A percentile compares a stretch with the other conserved stretches of the same genome.
Conservation (phyloP, 2,113 vertebrate species). For the Amblyornis subalaris region DNA sequence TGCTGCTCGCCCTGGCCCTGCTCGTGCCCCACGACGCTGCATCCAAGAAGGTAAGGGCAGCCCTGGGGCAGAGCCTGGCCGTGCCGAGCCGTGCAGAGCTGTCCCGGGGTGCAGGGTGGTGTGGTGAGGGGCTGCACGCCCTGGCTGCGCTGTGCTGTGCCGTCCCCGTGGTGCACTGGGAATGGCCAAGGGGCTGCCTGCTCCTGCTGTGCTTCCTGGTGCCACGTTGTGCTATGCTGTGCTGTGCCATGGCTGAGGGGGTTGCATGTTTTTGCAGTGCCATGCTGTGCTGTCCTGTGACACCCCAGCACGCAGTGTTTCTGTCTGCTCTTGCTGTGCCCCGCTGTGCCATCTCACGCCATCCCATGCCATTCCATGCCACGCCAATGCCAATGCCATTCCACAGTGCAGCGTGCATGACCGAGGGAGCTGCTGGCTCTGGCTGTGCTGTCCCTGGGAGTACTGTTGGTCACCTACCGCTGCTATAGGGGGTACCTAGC, state of each 20-base stretch:
- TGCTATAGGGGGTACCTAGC: rapidly evolving
- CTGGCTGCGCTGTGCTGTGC: neutral
- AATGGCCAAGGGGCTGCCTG: neutral
- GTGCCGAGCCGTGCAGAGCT: rapidly evolving
- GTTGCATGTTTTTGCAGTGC: neutral
- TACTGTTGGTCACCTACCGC: rapidly evolving
- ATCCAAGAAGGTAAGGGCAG: neutral
- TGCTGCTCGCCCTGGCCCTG: neutral
- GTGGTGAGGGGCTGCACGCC: rapidly evolving
- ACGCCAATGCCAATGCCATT: rapidly evolving
- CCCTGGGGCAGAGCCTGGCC: rapidly evolving
- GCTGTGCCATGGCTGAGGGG: neutral
- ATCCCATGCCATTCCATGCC: neutral
- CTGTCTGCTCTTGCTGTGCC: neutral
- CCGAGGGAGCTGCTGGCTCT: neutral
- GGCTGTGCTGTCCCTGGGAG: neutral
- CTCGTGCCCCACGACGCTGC: rapidly evolving
- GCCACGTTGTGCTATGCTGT: rapidly evolving
- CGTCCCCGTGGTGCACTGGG: neutral
- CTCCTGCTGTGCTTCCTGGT: neutral
- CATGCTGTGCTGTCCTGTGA: rapidly evolving
- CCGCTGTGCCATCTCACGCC: neutral
- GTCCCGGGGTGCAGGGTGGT: neutral
- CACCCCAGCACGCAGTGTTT: neutral
- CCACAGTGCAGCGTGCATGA: rapidly evolving